Percentiles rank a stretch among this genome's conserved stretches.
phyloP scores from a whole-genome alignment of 2,797 vertebrate genomes.

The Sebastes itinus region DNA sequence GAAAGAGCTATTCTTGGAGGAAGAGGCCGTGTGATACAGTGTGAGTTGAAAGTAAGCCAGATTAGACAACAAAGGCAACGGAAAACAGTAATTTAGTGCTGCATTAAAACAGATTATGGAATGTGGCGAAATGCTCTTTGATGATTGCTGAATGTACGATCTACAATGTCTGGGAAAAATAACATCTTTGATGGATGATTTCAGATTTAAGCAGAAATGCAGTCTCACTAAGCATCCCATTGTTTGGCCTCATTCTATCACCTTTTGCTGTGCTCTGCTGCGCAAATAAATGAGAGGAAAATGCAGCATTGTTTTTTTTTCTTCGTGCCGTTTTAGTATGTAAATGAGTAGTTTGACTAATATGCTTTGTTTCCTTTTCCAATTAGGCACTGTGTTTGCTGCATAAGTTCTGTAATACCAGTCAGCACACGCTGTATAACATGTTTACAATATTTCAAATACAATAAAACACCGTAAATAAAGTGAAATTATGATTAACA shows the following conservation, averaged over 20 bases:
- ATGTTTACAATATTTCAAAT: conserved; percentile 43
- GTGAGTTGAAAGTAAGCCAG: conserved; percentile 59
- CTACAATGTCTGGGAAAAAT: conserved; percentile 31
- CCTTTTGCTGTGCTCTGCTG: conserved; percentile 51
- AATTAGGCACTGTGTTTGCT: conserved; percentile 43
- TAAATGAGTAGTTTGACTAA: conserved; percentile 68
- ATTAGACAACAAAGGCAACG: conserved; percentile 61
- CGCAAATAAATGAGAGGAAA: conserved; percentile 67
- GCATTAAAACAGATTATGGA: conserved; percentile 58
- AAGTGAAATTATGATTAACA: conserved; percentile 45
- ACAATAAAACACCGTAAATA: conserved; percentile 39
- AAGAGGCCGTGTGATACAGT: conserved; percentile 23
- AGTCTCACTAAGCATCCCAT: conserved; percentile 44
- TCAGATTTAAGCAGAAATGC: conserved; percentile 48
- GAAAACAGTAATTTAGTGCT: conserved; percentile 54
- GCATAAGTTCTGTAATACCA: conserved; percentile 24
- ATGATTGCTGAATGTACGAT: conserved; percentile 36
- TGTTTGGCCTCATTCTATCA: conserved; percentile 74
- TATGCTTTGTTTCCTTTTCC: conserved; percentile 55
- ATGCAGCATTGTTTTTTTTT: conserved; percentile 47
- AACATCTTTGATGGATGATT: conserved; percentile 52
- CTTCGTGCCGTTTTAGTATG: conserved; percentile 52
- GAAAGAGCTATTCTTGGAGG: conserved; percentile 50
- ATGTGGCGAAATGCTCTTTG: conserved; percentile 47
- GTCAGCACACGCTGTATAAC: not conserved